phyloP scores from a whole-genome alignment of 1,140 invertebrate genomes.

The Ephestia elutella region DNA sequence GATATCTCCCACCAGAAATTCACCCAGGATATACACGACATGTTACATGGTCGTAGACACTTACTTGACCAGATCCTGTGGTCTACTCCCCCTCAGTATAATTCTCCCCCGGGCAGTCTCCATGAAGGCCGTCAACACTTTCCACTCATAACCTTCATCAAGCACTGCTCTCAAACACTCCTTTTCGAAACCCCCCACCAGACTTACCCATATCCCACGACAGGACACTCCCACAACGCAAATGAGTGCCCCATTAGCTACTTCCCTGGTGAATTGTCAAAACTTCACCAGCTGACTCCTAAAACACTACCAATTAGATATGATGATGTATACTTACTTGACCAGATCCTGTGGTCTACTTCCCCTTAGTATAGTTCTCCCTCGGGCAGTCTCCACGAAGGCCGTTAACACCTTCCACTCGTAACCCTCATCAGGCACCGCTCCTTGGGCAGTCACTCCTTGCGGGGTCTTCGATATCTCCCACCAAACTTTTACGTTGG shows the following conservation, averaged over 20 bases:
- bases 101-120: conserved; percentile 51
- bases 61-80: conserved; percentile 58
- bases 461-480: conserved; percentile 33
- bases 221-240: no score
- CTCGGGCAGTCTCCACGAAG: conserved; percentile 49
- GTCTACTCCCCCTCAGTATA: conserved; percentile 48
- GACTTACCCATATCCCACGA: no score
- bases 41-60: no score
- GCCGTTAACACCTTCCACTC: conserved; percentile 62
- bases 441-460: conserved; percentile 32
- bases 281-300: no score
- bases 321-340: no score
- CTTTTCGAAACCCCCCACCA: conserved; percentile 47
- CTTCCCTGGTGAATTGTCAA: no score
- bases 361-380: conserved; percentile 53
- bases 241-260: no score
- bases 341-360: conserved; percentile 45
- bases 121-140: conserved; percentile 58
- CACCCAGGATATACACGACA: no score
- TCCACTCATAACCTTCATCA: conserved; percentile 62
- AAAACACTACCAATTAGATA: no score
- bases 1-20: no score
- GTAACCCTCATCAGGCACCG: conserved; percentile 57
- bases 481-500: conserved; percentile 55
- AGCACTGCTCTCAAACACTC: conserved; percentile 39